A percentile compares a stretch with the other conserved stretches of the same genome.
Evolutionary conservation across 2,113 vertebrate species (phyloP).

Genomic region (Hemibagrus wyckioides): DNA sequence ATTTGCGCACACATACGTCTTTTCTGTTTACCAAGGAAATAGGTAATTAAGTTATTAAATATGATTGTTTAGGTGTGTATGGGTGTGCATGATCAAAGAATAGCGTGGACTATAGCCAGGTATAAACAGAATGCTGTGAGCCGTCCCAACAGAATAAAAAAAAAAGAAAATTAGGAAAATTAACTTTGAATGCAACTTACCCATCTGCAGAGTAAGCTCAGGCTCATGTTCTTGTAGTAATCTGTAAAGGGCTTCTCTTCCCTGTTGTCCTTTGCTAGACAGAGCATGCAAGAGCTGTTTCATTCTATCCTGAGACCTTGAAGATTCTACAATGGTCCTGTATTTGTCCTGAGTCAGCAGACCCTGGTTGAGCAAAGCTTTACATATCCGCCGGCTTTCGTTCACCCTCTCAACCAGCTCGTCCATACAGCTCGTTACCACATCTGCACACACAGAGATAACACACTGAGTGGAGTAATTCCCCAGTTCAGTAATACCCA

Average conservation of each 20-base stretch:
- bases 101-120: background rate
- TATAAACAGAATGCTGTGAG: background rate
- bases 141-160: background rate
- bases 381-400: constrained; percentile 26
- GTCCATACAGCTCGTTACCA: constrained; percentile 9
- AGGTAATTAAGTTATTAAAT: too few relatives aligned
- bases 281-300: background rate
- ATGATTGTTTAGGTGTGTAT: background rate
- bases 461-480: background rate
- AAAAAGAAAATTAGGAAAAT: background rate
- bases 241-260: constrained; percentile 17
- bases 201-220: constrained; percentile 31
- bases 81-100: background rate
- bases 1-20: too few relatives aligned
- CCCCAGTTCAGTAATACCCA: accelerated
- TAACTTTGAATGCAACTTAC: background rate
- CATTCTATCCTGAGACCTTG: constrained; percentile 20
- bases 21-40: too few relatives aligned
- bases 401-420: constrained; percentile 19
- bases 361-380: constrained; percentile 30
- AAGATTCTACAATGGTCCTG: background rate
- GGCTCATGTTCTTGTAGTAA: constrained; percentile 35
- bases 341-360: constrained; percentile 24
- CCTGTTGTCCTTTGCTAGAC: background rate
- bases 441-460: constrained; percentile 19